Percentiles rank a stretch among this genome's conserved stretches.
Conservation (phyloP, 30 jellyfish, hydroid and myxozoan species). For the Mastigias papua region DNA sequence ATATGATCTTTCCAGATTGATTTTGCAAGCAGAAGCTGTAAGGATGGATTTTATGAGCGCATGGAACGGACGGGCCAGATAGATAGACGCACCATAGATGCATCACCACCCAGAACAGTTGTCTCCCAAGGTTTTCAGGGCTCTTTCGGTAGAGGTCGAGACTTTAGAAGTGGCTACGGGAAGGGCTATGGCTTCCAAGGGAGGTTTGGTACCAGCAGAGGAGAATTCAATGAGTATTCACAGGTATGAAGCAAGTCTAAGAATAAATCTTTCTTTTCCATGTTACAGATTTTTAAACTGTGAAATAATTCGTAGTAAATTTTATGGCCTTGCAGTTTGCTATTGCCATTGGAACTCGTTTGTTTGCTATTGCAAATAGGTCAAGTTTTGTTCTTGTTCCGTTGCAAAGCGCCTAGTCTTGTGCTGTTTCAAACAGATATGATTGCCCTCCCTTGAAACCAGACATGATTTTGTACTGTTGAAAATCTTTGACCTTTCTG, state of each 20-base stretch:
- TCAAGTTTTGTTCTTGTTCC: too few relatives aligned
- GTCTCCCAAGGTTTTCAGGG: constrained; percentile 60
- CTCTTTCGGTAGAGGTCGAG: constrained; percentile 66
- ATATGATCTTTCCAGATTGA: constrained; percentile 71
- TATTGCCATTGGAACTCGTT: too few relatives aligned
- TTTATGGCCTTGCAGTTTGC: too few relatives aligned
- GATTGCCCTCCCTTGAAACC: too few relatives aligned
- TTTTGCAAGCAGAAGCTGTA: constrained; percentile 97
- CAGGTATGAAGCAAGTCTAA: constrained; percentile 39
- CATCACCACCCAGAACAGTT: constrained; percentile 91
- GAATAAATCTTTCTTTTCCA: too few relatives aligned
- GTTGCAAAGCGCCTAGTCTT: too few relatives aligned
- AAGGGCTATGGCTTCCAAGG: constrained; percentile 36
- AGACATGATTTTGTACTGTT: too few relatives aligned
- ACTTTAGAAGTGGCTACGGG: constrained; percentile 48
- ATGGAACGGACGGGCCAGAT: constrained; percentile 94
- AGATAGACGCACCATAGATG: constrained; percentile 91
- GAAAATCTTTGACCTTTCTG: too few relatives aligned
- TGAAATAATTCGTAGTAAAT: too few relatives aligned
- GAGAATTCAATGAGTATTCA: constrained; percentile 45
- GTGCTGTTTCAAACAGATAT: too few relatives aligned
- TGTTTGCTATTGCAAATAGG: too few relatives aligned
- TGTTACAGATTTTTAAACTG: too few relatives aligned
- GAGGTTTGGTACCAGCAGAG: constrained; percentile 45
- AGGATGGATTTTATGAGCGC: constrained; percentile 92